These are phyloP conservation scores for Hippocampus barbouri DNA, from an alignment of 2,113 vertebrate genomes.

Conservation along the genomic window DNA sequence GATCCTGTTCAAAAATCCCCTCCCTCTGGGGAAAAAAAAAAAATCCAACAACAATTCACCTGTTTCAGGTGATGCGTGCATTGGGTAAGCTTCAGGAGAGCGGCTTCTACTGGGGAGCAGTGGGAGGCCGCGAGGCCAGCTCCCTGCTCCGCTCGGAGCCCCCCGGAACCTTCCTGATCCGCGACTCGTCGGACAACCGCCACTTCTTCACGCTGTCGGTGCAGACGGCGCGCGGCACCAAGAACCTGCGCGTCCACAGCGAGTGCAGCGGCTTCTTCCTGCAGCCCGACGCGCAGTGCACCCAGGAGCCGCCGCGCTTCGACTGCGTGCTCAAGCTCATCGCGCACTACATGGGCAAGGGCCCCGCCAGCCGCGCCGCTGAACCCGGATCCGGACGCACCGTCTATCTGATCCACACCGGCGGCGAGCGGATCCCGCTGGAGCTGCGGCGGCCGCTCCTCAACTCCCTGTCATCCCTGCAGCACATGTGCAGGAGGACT, in stretches of 20 bases:
- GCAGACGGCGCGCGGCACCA: constrained; percentile 89
- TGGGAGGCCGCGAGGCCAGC: constrained; percentile 89
- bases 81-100: constrained; percentile 93
- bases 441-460: constrained; percentile 85
- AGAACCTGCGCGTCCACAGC: constrained; percentile 95
- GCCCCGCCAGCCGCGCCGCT: constrained; percentile 20
- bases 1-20: background rate
- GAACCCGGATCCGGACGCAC: constrained; percentile 55
- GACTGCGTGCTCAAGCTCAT: constrained; percentile 96
- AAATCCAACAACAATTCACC: background rate
- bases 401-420: constrained; percentile 88
- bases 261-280: constrained; percentile 87
- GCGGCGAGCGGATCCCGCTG: constrained; percentile 88
- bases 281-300: constrained; percentile 86
- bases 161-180: constrained; percentile 92
- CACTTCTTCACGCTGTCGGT: constrained; percentile 98
- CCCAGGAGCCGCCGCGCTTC: constrained; percentile 84
- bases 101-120: constrained; percentile 95
- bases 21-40: background rate
- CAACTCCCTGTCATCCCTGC: constrained; percentile 86
- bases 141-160: constrained; percentile 84
- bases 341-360: constrained; percentile 88
- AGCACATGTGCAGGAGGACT: constrained; percentile 94
- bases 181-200: constrained; percentile 94
- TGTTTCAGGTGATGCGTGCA: constrained; percentile 78